Conservation (phyloP, 1,140 invertebrate species). For the Telenomus remus region DNA sequence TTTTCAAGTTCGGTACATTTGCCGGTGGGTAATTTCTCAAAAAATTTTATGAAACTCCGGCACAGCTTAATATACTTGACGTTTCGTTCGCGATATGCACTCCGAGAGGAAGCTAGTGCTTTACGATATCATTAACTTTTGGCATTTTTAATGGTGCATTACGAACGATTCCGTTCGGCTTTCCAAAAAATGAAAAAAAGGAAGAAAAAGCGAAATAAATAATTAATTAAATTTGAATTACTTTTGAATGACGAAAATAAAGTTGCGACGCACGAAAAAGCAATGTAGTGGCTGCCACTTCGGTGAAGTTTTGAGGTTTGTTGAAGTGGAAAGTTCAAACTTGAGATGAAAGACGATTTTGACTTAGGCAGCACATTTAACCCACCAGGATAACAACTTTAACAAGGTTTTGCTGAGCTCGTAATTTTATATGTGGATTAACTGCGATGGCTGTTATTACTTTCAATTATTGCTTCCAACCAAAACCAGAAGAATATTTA, state of each 20-base stretch:
- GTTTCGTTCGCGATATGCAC: no score
- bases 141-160: no score
- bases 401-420: conserved; percentile 40
- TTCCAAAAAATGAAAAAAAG: no score
- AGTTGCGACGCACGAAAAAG: conserved; percentile 29
- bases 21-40: no score
- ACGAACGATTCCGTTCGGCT: background rate
- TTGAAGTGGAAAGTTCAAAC: conserved; percentile 47
- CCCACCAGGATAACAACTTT: conserved; percentile 42
- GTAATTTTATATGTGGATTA: conserved; percentile 39
- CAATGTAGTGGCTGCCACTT: conserved; percentile 19
- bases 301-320: conserved; percentile 44
- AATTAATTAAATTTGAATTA: conserved; percentile 32
- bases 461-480: conserved; percentile 35
- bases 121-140: no score
- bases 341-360: conserved; percentile 47
- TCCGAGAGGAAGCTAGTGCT: no score
- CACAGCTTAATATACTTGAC: no score
- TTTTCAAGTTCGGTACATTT: no score
- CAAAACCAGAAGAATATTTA: conserved; percentile 9
- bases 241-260: conserved; percentile 32
- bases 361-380: conserved; percentile 47
- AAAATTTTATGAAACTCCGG: no score
- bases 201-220: no score
- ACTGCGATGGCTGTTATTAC: conserved; percentile 31